Base-by-base conservation (phyloP, 2,113 vertebrate genomes). In the Halichoeres trimaculatus region DNA sequence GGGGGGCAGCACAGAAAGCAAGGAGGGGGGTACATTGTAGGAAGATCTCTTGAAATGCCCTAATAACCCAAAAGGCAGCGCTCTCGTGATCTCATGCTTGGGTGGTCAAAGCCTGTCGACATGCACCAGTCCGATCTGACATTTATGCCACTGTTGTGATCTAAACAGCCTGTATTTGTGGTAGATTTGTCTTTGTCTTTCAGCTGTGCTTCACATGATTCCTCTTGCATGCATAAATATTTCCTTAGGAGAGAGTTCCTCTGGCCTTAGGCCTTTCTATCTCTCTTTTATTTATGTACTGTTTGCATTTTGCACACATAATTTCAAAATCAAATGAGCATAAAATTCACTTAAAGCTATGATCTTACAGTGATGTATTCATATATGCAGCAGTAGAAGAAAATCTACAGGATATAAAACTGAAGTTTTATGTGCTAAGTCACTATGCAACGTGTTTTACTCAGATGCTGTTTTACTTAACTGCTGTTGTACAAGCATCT, bases 1-100 rank as follows among this genome's bases (percentile, higher is more conserved):
- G 89, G 87, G 45, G 81, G 81, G 86, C 74, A 78, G 84, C 79
- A 77, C 82, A 81, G 88, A 90, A 77, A 78, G 76, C 67, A 70
- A 73, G 69, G 26, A 59, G 60, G 74, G 41, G 62, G 78, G 69
- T 89, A 89, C 70, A 78, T 80, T 81, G 72, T 76, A 66, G 83
- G 73, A 75, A 77, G 81, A 88, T 86, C 80, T 87, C 61, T 65
- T 5, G 63, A 82, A 89, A 85, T 83, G 80, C 71, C 76, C 85
- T 45, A 68, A 82, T 88, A 89, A 88, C 78, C 74, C 70, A 82
- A 68, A 87, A 87, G 60, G 69, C 65, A 74, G 1, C 41, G 24
- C 68, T 60, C 68, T 70, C 65, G 26, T 47, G 54, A 85, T 91
- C 56, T 82, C 19, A 24, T 65, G 61, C 52, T 54, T 64, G 76